Evolutionary conservation across 1,140 invertebrate species (phyloP), one percentile per base, ranked within the genome.

Genomic region (Lordiphosa stackelbergi): DNA sequence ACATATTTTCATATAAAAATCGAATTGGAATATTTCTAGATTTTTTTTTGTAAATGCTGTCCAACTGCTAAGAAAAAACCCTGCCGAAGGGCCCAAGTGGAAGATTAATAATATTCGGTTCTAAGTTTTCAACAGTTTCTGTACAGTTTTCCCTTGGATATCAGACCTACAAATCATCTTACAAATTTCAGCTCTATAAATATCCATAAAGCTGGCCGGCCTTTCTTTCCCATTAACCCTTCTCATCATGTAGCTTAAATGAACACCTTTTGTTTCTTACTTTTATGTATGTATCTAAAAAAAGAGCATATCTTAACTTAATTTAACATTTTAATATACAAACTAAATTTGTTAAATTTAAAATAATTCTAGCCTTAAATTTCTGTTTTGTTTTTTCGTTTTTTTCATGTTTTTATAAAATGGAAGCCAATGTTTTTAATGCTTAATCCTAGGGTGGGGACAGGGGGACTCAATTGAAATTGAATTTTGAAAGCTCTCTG

Each of bases 351-450:
- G 65, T 65, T 64, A 64, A 53, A 38, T 28, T 58, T 46, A 47
- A 46, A n/a, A 35, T 53, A 11, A 54, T 24, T 43, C 52, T 22
- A 51, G 2, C 36, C 48, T 22, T 51, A 51, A 51, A 19, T 49
- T 19, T 35, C 12, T 34, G 13, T 52, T 52, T 36, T 49, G 37
- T 60, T 16, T 61, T 9, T n/a, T 28, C 51, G 9, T 36, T 66
- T 12, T 48, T 49, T 36, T 7, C 28, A 31, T 31, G 28, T 45
- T 72, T 60, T 54, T 63, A 57, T 64, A 84, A 86, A 79, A 85
- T 86, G 85, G 79, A 86, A 86, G 85, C 85, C 85, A 85, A 85
- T 81, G 68, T 73, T 63, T 45, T 45, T 62, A 51, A 66, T 66
- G 43, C 49, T 55, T 46, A 38, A 53, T n/a, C 24, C 60, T 65